Base-by-base conservation (phyloP, 92 coral and sea anemone genomes). In the Umimayanthus chanpuru region DNA sequence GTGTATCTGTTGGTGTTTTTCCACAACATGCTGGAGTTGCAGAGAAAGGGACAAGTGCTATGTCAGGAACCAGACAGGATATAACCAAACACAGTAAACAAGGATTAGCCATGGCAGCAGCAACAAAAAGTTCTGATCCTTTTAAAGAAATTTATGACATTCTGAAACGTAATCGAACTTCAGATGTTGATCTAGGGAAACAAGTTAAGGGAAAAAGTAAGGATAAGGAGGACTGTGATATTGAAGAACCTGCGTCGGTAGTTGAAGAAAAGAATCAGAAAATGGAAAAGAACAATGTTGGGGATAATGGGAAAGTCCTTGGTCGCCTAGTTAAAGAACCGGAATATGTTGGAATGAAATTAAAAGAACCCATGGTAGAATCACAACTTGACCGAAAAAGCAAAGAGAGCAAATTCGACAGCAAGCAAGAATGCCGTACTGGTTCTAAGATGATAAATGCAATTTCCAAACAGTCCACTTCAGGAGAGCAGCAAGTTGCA, bases 141-240 rank as follows among this genome's bases (percentile, higher is more conserved):
- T 75, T 82, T 23, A 85, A 88, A 73, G 85, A 93, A 85, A 84
- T 94, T 44, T 91, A 8, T 82, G 92, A 90, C 71, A 93, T 92
- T 82, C 90, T 93, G 21, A 79, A 87, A 47, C 92, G 85, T 41
- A 95, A 92, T 88, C 87, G 87, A 83, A 83, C 78, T 14, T 30
- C 76, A 26, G 77, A 38, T 83, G 87, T 14, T 16, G 44, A 43
- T 1, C 25, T 41, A 36, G 36, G 23, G 23, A 25, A 29, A 32
- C 11, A 70, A 4, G 66, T 65, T 8, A 43, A 10, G 11, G 87
- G 47, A 68, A 26, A 28, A 3, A 25, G 25, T 68, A 30, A 6
- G n/a, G 78, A 71, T 7, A 30, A 11, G 61, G 73, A 36, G 40
- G 53, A 75, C 39, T 75, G 28, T 39, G 79, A 75, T n/a, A 39